These are phyloP conservation scores for Plumapathes pennacea DNA, from an alignment of 92 coral and sea anemone species.

Conservation along the genomic window DNA sequence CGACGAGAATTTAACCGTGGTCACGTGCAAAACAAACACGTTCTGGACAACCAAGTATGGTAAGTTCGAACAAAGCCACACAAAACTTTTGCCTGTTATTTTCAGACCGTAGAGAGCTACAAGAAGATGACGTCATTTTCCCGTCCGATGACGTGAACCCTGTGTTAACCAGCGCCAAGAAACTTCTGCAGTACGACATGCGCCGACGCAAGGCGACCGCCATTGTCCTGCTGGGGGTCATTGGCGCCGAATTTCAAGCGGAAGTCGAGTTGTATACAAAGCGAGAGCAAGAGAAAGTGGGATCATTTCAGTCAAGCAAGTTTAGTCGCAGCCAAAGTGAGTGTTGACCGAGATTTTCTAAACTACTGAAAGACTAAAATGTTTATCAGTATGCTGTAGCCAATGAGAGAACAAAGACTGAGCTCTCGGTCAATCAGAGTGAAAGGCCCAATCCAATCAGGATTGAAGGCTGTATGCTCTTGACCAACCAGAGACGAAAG, in stretches of 20 bases:
- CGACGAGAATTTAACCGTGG: conserved; percentile 1
- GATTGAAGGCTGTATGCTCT: no score
- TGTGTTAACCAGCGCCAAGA: conserved; percentile 93
- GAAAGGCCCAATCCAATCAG: no score
- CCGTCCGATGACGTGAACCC: conserved; percentile 88
- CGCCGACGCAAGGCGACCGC: conserved; percentile 99
- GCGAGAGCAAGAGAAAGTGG: conserved; percentile 19
- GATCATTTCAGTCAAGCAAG: no score
- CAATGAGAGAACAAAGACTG: no score
- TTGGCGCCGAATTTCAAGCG: conserved; percentile 96
- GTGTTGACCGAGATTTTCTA: no score
- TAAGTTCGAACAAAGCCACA: background rate
- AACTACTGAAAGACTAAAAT: no score
- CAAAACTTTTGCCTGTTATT: background rate
- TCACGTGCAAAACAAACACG: no score
- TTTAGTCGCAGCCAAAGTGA: no score
- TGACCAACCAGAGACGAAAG: no score
- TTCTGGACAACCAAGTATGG: no score
- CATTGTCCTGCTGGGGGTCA: conserved; percentile 93
- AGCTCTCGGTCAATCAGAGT: no score
- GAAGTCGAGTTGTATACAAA: conserved; percentile 78
- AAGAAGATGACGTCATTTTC: conserved; percentile 80
- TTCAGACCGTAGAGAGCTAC: conserved; percentile 66
- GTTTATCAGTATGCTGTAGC: no score
- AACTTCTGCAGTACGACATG: conserved; percentile 94